These are phyloP conservation scores for Drosophila peninsularis DNA, from an alignment of 2,888 invertebrate species.

Conservation along the genomic window DNA sequence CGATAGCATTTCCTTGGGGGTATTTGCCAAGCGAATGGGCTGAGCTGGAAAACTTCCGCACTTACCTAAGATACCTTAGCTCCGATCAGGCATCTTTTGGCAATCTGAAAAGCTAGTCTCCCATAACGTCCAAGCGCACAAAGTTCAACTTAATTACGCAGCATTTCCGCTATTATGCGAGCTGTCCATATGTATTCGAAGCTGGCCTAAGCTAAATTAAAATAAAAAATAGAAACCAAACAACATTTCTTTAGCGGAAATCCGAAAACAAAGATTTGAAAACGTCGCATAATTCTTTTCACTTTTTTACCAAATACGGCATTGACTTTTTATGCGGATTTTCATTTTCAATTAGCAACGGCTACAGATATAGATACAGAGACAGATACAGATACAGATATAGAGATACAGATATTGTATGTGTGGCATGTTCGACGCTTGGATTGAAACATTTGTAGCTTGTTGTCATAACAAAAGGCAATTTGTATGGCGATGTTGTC, in stretches of 20 bases:
- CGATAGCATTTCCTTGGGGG: constrained; percentile 49
- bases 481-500: constrained; percentile 58
- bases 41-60: constrained; percentile 25
- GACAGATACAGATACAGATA: constrained; percentile 26
- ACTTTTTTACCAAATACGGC: constrained; percentile 75
- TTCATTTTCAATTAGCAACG: constrained; percentile 65
- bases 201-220: constrained; percentile 41
- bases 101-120: constrained; percentile 42
- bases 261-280: constrained; percentile 54
- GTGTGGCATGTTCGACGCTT: constrained; percentile 32
- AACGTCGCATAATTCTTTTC: constrained; percentile 73
- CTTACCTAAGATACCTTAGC: neutral
- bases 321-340: constrained; percentile 47
- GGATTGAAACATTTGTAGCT: constrained; percentile 56
- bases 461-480: constrained; percentile 68
- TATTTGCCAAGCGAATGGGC: constrained; percentile 7
- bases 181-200: constrained; percentile 9
- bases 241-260: constrained; percentile 71
- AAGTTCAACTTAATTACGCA: constrained; percentile 61
- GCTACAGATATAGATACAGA: constrained; percentile 32
- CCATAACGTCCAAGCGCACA: constrained; percentile 57
- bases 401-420: constrained; percentile 34
- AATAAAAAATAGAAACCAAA: constrained; percentile 1
- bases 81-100: constrained; percentile 7
- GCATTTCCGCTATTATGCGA: constrained; percentile 53